Base-by-base conservation (phyloP, 2,888 invertebrate species). In the Caenorhabditis sp. region DNA sequence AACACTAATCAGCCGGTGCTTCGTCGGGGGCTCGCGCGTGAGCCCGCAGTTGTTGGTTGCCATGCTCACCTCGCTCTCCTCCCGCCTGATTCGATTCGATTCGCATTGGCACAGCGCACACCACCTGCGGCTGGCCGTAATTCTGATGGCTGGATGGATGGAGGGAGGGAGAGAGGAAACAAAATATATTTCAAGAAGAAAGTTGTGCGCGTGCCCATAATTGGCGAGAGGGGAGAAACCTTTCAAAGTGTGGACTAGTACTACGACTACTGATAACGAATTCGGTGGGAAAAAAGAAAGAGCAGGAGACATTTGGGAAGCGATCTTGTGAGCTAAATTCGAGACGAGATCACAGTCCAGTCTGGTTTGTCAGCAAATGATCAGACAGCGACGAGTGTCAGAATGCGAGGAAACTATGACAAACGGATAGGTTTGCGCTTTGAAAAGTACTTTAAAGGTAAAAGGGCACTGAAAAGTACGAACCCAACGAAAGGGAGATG, bases 21-120 rank as follows among this genome's bases (percentile, higher is more conserved):
- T 50, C 52, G 35, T 30, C 20, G 46, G 15, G n/a, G 17, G 26
- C n/a, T n/a, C 27, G 63, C 53, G 17, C 37, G 17, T 24, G 53
- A 63, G 53, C 43, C 9, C 43, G n/a, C 56, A 65, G 66, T 66
- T 56, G 56, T 66, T 66, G 66, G 68, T 68, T 68, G 68, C 68
- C 48, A 68, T 68, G 68, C 58, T 48, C 68, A 37, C 50, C 43
- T 39, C 45, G 22, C 30, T 37, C 63, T 45, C 15, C 46, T 37
- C n/a, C 65, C 68, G 68, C 58, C 68, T 68, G 68, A 68, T 68
- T 68, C 68, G 59, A 59, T 59, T 59, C 66, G 32, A 39, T 22
- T 20, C 45, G 35, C 35, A 30, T 35, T n/a, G 26, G 46, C 24
- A 26, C 46, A 2, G 46, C 46, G 24, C 65, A 20, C 55, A 37